Conservation (phyloP, 2,888 invertebrate genomes). For the Dryocosmus kuriphilus region DNA sequence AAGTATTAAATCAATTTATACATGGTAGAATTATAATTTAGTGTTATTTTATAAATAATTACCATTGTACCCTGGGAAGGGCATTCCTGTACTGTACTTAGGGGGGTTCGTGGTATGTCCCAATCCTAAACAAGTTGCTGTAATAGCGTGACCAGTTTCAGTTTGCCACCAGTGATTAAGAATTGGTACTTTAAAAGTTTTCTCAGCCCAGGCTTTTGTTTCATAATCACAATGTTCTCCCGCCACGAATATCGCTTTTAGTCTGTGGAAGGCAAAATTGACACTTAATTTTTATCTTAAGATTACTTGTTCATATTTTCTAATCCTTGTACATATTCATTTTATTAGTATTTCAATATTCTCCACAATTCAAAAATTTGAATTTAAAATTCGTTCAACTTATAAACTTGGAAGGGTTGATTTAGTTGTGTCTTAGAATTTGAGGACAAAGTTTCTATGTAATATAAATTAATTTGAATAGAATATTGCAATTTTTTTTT, state of each 20-base stretch:
- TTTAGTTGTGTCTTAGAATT: too few species aligned
- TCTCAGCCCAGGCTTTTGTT: slow-evolving; percentile 88
- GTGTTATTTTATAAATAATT: slow-evolving; percentile 69
- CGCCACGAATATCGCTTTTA: slow-evolving; percentile 88
- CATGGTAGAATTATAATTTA: neutral
- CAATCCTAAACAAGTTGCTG: slow-evolving; percentile 89
- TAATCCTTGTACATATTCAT: slow-evolving; percentile 4
- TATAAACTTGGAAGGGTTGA: too few species aligned
- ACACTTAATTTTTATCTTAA: neutral
- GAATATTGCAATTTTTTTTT: too few species aligned
- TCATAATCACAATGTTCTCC: slow-evolving; percentile 97
- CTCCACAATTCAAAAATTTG: neutral
- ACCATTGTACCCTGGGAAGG: slow-evolving; percentile 94
- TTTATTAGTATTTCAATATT: slow-evolving; percentile 1
- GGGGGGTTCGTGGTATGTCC: slow-evolving; percentile 86
- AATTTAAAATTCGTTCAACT: neutral
- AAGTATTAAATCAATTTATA: neutral
- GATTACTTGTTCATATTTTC: neutral
- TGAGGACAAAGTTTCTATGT: too few species aligned
- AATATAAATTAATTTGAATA: too few species aligned
- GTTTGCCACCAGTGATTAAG: slow-evolving; percentile 99
- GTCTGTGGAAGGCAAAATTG: slow-evolving; percentile 59
- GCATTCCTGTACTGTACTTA: slow-evolving; percentile 88
- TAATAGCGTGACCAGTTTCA: slow-evolving; percentile 94
- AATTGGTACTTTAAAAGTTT: slow-evolving; percentile 85